phyloP scores from a whole-genome alignment of 2,113 vertebrate species.

The Lutjanus erythropterus region DNA sequence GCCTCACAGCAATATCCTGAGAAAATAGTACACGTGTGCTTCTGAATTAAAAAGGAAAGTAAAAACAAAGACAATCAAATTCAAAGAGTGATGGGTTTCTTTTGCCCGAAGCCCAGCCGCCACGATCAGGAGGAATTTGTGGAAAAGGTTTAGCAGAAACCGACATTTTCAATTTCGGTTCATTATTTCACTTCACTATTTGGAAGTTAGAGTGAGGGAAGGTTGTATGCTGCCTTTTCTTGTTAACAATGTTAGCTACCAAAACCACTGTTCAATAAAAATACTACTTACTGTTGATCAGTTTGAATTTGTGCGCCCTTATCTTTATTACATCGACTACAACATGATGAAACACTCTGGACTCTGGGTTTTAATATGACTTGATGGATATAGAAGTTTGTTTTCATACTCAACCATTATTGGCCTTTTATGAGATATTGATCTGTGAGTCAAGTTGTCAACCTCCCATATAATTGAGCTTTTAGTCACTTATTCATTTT shows the following conservation, averaged over 20 bases:
- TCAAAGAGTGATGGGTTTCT: conserved; percentile 21
- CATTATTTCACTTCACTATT: neutral
- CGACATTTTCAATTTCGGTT: conserved; percentile 3
- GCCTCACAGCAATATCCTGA: neutral
- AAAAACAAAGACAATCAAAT: neutral
- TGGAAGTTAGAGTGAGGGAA: neutral
- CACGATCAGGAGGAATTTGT: conserved; percentile 6
- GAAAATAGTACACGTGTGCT: conserved; percentile 17
- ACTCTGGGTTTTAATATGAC: neutral
- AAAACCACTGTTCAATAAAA: neutral
- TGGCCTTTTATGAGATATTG: neutral
- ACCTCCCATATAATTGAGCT: neutral
- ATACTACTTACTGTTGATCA: neutral
- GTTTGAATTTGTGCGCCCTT: neutral
- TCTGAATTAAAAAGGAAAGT: conserved; percentile 4
- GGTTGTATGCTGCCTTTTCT: neutral
- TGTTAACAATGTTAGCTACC: neutral
- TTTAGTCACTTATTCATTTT: neutral
- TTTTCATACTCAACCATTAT: neutral
- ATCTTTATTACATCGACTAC: neutral
- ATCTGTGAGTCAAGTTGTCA: neutral
- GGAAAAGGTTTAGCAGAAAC: neutral
- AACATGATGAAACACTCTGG: neutral
- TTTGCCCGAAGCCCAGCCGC: conserved; percentile 31
- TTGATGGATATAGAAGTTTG: neutral